Percentiles rank a stretch among this genome's conserved stretches.
Conservation (phyloP, 1,140 invertebrate species). For the Lordiphosa clarofinis region DNA sequence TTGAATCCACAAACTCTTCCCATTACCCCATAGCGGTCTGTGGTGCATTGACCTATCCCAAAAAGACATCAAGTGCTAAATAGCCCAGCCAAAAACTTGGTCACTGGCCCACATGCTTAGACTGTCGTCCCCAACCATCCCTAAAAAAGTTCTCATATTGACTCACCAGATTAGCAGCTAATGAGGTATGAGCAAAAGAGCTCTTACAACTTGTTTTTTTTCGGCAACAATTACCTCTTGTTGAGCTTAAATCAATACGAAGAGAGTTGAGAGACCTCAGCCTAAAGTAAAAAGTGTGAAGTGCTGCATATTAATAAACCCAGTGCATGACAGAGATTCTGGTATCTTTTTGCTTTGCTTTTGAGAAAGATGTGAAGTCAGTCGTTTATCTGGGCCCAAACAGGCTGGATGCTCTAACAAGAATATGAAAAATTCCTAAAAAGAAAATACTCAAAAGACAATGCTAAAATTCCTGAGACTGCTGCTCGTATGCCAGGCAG, state of each 20-base stretch:
- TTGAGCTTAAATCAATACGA: constrained; percentile 42
- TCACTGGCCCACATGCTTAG: constrained; percentile 42
- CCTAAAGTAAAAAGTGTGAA: constrained; percentile 45
- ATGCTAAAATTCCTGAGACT: constrained; percentile 29
- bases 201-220: constrained; percentile 22
- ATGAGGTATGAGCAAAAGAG: constrained; percentile 35
- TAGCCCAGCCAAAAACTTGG: constrained; percentile 47
- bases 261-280: constrained; percentile 1
- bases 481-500: constrained; percentile 51
- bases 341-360: constrained; percentile 2
- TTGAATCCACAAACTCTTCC: no score
- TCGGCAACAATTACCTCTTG: constrained; percentile 51
- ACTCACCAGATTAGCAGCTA: constrained; percentile 65
- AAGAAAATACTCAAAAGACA: constrained; percentile 15
- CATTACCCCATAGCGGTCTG: neutral
- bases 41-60: constrained; percentile 62
- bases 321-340: constrained; percentile 12
- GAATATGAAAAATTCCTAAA: constrained; percentile 2
- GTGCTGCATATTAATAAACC: constrained; percentile 58
- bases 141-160: constrained; percentile 45
- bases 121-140: neutral
- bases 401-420: constrained; percentile 8
- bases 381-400: constrained; percentile 29
- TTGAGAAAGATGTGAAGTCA: constrained; percentile 19
- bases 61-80: constrained; percentile 54